phyloP scores from a whole-genome alignment of 2,113 vertebrate genomes.

The Falco punctatus region DNA sequence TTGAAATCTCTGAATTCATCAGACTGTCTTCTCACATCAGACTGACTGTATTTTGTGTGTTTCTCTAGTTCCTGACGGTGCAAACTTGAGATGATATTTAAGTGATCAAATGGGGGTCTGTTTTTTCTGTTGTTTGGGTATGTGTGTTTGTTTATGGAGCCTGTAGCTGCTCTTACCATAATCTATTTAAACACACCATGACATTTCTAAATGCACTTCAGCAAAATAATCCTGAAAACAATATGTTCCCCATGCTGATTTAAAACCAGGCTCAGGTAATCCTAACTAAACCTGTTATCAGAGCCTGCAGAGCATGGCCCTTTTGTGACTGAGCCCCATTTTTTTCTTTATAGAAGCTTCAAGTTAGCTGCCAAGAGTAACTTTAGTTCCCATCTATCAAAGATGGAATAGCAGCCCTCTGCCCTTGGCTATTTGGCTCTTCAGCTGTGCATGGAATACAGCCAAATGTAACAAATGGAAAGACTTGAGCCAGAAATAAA shows the following conservation, averaged over 20 bases:
- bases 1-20: background rate
- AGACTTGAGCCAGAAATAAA: constrained; percentile 27
- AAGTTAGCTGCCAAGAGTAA: constrained; percentile 25
- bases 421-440: constrained; percentile 48
- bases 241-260: background rate
- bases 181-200: background rate
- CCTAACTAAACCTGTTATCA: background rate
- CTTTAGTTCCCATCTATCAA: constrained; percentile 31
- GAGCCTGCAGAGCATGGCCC: background rate
- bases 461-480: constrained; percentile 28
- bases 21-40: background rate
- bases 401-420: constrained; percentile 45
- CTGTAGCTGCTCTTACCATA: background rate
- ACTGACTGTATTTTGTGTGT: background rate
- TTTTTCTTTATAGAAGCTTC: background rate
- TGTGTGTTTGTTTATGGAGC: background rate
- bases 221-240: background rate
- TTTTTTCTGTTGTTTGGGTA: background rate
- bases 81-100: background rate
- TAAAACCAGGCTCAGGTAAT: background rate
- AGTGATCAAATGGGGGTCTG: background rate
- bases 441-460: background rate
- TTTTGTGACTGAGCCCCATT: background rate
- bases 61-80: background rate
- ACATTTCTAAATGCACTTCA: background rate